Evolutionary conservation across 2,797 vertebrate species (phyloP), one percentile per base, ranked within the genome.

Genomic region (Aphelocoma californica): DNA sequence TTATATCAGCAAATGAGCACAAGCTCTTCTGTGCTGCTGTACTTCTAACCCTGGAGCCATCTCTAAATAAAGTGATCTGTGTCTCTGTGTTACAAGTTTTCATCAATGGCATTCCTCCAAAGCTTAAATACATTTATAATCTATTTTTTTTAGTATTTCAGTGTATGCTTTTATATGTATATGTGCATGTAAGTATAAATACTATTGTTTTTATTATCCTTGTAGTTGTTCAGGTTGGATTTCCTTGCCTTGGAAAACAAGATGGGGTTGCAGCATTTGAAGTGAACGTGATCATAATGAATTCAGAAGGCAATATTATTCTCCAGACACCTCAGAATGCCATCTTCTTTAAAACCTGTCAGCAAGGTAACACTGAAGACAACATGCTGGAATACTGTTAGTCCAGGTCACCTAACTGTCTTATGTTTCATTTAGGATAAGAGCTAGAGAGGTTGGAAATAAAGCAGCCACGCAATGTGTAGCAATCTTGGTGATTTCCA

Each of bases 321-420:
- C 98, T 99, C 56, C 98, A 98, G 94, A 99, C 98, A 0, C 99
- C 99, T 48, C 98, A 99, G 74, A 99, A 99, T 0, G 98, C 99
- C 82, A 98, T 99, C 96, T 99, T 99, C 98, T 99, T 99, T 95
- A 99, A 99, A 97, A 99, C 98, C 66, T 99, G 99, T 88, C 98
- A 99, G 81, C 98, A 98, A 98, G 98, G 99, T 99, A 97, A 98
- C 5, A 6, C 31, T 62, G 53, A 84, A 62, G 21, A 48, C 21
- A 56, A 65, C 40, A 8, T 38, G 25, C 53, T 12, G 13, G 47
- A 47, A 42, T 53, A 47, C 53, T 54, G 7, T 62, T 65, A 85
- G 86, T 58, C 13, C 24, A 23, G 45, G n/a, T 65, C 84, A 56
- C 36, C 17, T 50, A 28, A 40, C 29, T 50, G 36, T 57, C 40